A percentile compares a stretch with the other conserved stretches of the same genome.
phyloP scores from a whole-genome alignment of 2,888 invertebrate species.

The Hypolimnas misippus region DNA sequence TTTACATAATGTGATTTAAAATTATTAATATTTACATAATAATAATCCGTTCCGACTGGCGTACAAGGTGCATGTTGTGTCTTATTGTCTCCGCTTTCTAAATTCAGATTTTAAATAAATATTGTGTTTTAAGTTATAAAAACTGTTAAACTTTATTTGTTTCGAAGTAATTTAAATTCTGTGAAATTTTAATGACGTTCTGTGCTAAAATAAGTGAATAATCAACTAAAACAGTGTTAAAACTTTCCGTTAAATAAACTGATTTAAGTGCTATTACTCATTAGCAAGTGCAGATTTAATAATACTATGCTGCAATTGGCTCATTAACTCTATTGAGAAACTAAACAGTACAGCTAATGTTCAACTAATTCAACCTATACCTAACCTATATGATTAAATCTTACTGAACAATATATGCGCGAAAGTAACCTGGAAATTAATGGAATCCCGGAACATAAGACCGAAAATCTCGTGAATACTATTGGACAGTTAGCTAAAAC shows the following conservation, averaged over 20 bases:
- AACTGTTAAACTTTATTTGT: conserved; percentile 13
- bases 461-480: conserved; percentile 32
- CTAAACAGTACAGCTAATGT: conserved; percentile 11
- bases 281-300: conserved; percentile 12
- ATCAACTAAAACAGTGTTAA: conserved; percentile 13
- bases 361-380: conserved; percentile 10
- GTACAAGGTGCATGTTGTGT: neutral
- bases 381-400: neutral
- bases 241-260: conserved; percentile 12
- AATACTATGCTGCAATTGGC: conserved; percentile 13
- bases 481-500: no score
- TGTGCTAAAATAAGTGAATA: conserved; percentile 12
- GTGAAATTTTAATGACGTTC: conserved; percentile 14
- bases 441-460: conserved; percentile 42
- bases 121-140: conserved; percentile 13
- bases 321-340: neutral
- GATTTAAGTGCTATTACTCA: conserved; percentile 12
- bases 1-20: no score
- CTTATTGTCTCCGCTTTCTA: conserved; percentile 15
- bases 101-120: conserved; percentile 13
- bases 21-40: no score
- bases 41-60: no score
- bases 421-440: conserved; percentile 43
- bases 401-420: conserved; percentile 40
- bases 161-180: conserved; percentile 13